These are phyloP conservation scores for Andrena cerasifolii DNA, from an alignment of 1,140 invertebrate genomes.

Conservation along the genomic window DNA sequence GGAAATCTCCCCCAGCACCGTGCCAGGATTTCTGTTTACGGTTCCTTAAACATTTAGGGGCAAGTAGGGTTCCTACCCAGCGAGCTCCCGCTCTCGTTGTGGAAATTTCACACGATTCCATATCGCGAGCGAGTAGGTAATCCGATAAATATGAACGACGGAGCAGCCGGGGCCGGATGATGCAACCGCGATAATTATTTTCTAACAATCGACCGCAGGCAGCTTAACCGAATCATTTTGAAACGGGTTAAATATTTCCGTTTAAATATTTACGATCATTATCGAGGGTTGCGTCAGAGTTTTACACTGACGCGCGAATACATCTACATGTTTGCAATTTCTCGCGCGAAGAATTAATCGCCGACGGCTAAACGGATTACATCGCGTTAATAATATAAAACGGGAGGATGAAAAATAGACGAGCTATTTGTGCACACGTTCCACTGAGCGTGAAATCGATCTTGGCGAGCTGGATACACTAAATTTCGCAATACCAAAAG, in stretches of 20 bases:
- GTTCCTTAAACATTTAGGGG: no score
- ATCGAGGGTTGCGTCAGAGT: slow-evolving; percentile 21
- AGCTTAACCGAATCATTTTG: neutral
- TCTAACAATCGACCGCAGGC: neutral
- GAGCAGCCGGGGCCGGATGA: neutral
- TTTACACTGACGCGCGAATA: slow-evolving; percentile 45
- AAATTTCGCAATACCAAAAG: no score
- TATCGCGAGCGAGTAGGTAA: no score
- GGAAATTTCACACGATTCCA: no score
- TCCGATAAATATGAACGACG: no score
- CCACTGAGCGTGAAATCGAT: neutral
- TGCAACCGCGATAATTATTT: slow-evolving; percentile 15
- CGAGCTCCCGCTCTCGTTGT: no score
- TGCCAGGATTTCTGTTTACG: no score
- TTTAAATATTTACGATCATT: slow-evolving; percentile 45
- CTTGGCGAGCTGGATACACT: no score
- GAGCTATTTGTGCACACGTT: no score
- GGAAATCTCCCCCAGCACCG: no score
- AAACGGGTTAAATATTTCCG: slow-evolving; percentile 25
- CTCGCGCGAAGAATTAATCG: slow-evolving; percentile 35
- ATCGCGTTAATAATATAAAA: slow-evolving; percentile 37
- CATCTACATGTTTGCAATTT: slow-evolving; percentile 26
- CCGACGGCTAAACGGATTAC: neutral
- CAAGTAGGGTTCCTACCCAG: no score
- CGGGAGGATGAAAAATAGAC: neutral